These are phyloP conservation scores for Synanceia verrucosa DNA, from an alignment of 2,797 vertebrate species.

Conservation along the genomic window DNA sequence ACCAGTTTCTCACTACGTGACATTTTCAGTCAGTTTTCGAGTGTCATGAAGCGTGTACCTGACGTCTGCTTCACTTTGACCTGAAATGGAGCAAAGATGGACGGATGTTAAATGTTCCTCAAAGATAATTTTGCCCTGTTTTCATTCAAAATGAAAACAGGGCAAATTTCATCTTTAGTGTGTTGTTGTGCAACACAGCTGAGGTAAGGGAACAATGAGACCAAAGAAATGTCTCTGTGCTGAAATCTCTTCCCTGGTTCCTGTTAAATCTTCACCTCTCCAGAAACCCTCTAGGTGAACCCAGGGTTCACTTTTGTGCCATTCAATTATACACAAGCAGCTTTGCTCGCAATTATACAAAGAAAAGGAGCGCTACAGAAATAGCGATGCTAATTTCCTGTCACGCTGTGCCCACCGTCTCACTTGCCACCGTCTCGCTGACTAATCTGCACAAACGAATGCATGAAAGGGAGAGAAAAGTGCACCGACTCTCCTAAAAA, in stretches of 20 bases:
- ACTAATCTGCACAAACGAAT: slow-evolving; percentile 31
- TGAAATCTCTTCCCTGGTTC: neutral
- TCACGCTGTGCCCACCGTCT: slow-evolving; percentile 10
- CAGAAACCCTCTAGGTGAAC: neutral
- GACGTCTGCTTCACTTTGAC: neutral
- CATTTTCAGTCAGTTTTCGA: slow-evolving; percentile 15
- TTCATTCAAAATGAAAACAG: slow-evolving; percentile 3
- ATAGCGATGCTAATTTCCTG: slow-evolving; percentile 19
- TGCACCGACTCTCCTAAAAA: slow-evolving; percentile 25
- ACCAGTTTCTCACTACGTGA: slow-evolving; percentile 23
- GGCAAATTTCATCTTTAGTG: no score
- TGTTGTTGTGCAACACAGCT: neutral
- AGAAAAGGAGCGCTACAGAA: slow-evolving; percentile 18
- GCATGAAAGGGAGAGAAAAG: slow-evolving; percentile 10
- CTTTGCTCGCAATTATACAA: slow-evolving; percentile 6
- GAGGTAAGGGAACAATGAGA: slow-evolving; percentile 1
- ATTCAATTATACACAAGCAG: neutral
- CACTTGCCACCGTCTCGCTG: slow-evolving; percentile 3
- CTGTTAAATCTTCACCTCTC: neutral
- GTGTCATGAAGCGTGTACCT: neutral
- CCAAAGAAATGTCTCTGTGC: neutral
- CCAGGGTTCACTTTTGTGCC: neutral
- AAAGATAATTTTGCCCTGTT: neutral
- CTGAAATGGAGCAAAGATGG: neutral
- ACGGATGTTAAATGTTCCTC: neutral